Conservation (phyloP, 92 coral and sea anemone species). For the Porites cylindrica region DNA sequence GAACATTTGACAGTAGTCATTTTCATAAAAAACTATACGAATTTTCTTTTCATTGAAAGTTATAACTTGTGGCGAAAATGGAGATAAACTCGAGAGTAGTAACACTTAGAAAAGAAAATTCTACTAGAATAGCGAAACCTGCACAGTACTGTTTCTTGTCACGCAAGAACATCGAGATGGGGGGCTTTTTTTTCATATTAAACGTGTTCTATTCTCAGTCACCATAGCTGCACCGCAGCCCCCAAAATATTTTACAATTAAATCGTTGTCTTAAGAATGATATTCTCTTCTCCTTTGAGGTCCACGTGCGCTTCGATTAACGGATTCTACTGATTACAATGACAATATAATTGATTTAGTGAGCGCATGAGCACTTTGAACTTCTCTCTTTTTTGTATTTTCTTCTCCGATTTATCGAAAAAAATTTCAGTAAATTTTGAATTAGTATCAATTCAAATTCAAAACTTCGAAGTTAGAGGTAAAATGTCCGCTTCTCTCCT, state of each 20-base stretch:
- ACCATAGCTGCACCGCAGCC: background rate
- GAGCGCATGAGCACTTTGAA: background rate
- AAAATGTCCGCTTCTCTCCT: background rate
- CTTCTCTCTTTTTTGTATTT: background rate
- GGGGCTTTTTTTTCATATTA: background rate
- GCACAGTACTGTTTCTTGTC: background rate
- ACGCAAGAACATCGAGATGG: background rate
- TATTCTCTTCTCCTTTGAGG: conserved; percentile 3
- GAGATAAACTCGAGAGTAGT: background rate
- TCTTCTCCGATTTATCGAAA: background rate
- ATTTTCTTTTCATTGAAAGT: background rate
- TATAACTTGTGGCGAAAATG: background rate
- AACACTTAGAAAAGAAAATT: background rate
- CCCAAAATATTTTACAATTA: conserved; percentile 19
- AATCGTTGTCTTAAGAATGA: background rate
- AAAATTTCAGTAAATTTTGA: background rate
- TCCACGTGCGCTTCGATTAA: conserved; percentile 20
- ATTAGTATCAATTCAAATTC: too few species aligned
- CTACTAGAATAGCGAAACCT: background rate
- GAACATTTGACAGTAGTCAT: background rate
- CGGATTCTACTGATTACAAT: background rate
- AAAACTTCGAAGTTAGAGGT: too few species aligned
- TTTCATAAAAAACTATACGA: background rate
- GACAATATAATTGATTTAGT: background rate
- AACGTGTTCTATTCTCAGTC: background rate